Base-by-base conservation (phyloP, 2,888 invertebrate species). In the Scaptomyza parva region DNA sequence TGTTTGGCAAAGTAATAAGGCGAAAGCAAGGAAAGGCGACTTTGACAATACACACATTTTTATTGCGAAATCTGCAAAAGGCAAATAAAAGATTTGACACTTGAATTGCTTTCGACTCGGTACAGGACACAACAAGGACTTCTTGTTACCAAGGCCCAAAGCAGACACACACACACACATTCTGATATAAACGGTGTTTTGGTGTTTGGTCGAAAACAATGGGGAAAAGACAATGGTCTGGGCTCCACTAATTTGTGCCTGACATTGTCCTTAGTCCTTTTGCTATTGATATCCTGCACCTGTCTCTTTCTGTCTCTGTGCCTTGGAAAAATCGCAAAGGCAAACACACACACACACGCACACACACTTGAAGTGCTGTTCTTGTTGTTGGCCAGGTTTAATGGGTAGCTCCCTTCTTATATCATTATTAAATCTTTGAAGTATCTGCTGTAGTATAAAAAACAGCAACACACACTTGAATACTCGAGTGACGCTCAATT, bases 21-120 rank as follows among this genome's bases (percentile, higher is more conserved):
- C n/a, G n/a, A n/a, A n/a, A 17, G 47, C 45, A 70, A 63, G 50
- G n/a, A n/a, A 63, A 37, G 54, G 61, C 66, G 72, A 66, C 86
- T 81, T 75, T 75, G 60, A 77, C 77, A 71, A 71, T 72, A 86
- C 62, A 86, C 62, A 85, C 78, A 78, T 82, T 86, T 86, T 88
- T 90, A 89, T 90, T 90, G 90, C 86, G 75, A 89, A 88, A 91
- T 90, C 89, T 88, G 89, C 83, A 90, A 90, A 90, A 90, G 89
- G 89, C 89, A 90, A 91, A 90, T 89, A 90, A 89, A 76, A 89
- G 89, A 88, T 87, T 90, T 90, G 90, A 90, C 91, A 90, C 90
- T 90, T 88, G 90, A 90, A 90, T 91, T 90, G 90, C 89, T 86
- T 79, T 80, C 4, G 65, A 58, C 67, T 68, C 6, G n/a, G 59